These are phyloP conservation scores for Novumbra hubbsi DNA, from an alignment of 2,797 vertebrate species.

Conservation along the genomic window DNA sequence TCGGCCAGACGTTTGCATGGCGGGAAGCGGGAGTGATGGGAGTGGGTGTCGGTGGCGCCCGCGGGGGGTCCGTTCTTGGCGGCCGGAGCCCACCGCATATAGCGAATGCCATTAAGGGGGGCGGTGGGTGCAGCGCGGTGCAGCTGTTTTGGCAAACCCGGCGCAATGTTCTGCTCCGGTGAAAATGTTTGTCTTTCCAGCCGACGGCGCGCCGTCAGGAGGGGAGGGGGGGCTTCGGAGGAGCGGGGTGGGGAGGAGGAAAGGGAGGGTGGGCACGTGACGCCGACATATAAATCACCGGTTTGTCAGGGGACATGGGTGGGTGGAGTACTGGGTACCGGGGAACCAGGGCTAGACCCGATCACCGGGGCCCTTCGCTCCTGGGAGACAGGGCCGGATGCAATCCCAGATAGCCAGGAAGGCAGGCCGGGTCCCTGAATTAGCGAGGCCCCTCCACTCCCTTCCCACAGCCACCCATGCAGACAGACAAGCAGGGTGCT, in stretches of 20 bases:
- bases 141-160: constrained; percentile 47
- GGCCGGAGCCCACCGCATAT: constrained; percentile 47
- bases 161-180: constrained; percentile 67
- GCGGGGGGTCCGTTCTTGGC: constrained; percentile 52
- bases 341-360: constrained; percentile 46
- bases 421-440: constrained; percentile 15
- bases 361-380: constrained; percentile 18
- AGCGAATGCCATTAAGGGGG: constrained; percentile 61
- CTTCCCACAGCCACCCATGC: constrained; percentile 57
- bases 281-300: neutral
- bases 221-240: constrained; percentile 8
- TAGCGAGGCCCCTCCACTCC: constrained; percentile 51
- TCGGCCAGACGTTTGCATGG: constrained; percentile 22
- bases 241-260: constrained; percentile 8
- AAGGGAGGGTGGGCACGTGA: constrained; percentile 1
- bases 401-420: constrained; percentile 64
- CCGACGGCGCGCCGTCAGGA: constrained; percentile 54
- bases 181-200: constrained; percentile 66
- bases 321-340: constrained; percentile 16
- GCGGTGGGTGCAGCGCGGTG: constrained; percentile 41
- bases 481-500: constrained; percentile 8
- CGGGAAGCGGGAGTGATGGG: neutral
- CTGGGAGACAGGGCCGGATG: constrained; percentile 59
- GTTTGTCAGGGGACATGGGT: neutral
- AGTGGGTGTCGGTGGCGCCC: no score